Conservation (phyloP, 1,140 invertebrate species). For the Meteorus sp. region DNA sequence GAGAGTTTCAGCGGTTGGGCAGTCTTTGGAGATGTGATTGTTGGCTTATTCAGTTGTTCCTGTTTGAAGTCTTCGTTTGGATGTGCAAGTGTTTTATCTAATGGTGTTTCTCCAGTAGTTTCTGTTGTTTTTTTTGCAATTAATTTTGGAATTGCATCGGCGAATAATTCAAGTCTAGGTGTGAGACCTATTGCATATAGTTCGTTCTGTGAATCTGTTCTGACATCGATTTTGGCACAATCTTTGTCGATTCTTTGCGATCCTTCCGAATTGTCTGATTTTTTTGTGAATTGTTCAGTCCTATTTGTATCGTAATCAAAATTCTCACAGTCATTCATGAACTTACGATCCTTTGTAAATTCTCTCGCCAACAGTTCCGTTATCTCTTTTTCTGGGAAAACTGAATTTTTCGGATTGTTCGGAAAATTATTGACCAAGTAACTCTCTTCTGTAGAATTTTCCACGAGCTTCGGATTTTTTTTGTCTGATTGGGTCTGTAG, state of each 20-base stretch:
- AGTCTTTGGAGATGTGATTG: not conserved
- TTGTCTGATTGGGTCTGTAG: slow-evolving; percentile 45
- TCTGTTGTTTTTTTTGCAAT: slow-evolving; percentile 49
- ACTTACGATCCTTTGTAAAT: slow-evolving; percentile 24
- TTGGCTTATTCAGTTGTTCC: not conserved
- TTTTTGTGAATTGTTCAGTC: slow-evolving; percentile 14
- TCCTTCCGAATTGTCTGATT: slow-evolving; percentile 7
- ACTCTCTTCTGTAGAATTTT: not conserved
- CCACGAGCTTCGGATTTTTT: slow-evolving; percentile 24
- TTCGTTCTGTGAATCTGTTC: slow-evolving; percentile 44
- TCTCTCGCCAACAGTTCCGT: slow-evolving; percentile 45
- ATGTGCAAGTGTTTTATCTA: slow-evolving; percentile 20
- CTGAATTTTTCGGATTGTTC: slow-evolving; percentile 31
- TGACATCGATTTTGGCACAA: slow-evolving; percentile 23
- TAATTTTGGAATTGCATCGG: slow-evolving; percentile 52
- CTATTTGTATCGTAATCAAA: slow-evolving; percentile 31
- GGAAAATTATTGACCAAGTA: not conserved
- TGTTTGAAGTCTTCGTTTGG: not conserved
- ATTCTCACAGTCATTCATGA: slow-evolving; percentile 30
- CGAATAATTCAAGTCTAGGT: slow-evolving; percentile 52
- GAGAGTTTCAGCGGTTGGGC: slow-evolving; percentile 1
- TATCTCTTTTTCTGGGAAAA: slow-evolving; percentile 50
- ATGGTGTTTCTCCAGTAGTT: slow-evolving; percentile 19
- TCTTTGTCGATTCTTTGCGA: not conserved
- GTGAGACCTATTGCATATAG: slow-evolving; percentile 51